Evolutionary conservation across 2,888 invertebrate species (phyloP), one percentile per base, ranked within the genome.

Genomic region (Atrina japonica): DNA sequence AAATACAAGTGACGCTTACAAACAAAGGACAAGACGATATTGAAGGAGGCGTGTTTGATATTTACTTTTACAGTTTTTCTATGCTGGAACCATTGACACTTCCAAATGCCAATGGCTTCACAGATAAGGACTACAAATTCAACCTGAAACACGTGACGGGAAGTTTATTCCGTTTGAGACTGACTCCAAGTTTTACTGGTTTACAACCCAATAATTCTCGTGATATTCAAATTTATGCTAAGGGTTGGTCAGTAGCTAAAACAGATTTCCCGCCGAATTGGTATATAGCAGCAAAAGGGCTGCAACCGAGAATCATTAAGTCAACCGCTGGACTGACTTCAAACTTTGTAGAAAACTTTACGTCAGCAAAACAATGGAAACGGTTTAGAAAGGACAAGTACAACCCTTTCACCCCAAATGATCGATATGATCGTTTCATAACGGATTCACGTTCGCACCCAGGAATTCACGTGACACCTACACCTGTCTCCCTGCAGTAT

Each of bases 201-300:
- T 55, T 86, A 35, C 27, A 52, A 6, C 69, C 77, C 0, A 78
- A 79, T 6, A 65, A 79, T 21, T 73, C 78, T 0, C 41, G 78
- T 18, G 69, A 58, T 14, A 75, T 85, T 23, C 70, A 72, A 1
- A 78, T 86, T 11, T 70, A 67, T 41, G 82, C 79, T 21, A 80
- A 84, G 68, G 82, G 84, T 50, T 85, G 83, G 83, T 80, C 78
- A 0, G 84, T 86, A 0, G 72, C 84, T 0, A 78, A 80, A 45
- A 83, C 83, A 0, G 86, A 86, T 61, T 60, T 75, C 1, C 76
- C 82, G 30, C 83, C 81, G n/a, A 84, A 85, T 64, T 86, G 85
- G 85, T 83, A 81, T 25, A 66, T 85, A 2, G 67, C 74, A 7
- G 74, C 81, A 0, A 11, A 11, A 2, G 76, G 76, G 0, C 56